Percentiles rank a stretch among this genome's conserved stretches.
Conservation (phyloP, 2,888 invertebrate genomes). For the Pandemis corylana region DNA sequence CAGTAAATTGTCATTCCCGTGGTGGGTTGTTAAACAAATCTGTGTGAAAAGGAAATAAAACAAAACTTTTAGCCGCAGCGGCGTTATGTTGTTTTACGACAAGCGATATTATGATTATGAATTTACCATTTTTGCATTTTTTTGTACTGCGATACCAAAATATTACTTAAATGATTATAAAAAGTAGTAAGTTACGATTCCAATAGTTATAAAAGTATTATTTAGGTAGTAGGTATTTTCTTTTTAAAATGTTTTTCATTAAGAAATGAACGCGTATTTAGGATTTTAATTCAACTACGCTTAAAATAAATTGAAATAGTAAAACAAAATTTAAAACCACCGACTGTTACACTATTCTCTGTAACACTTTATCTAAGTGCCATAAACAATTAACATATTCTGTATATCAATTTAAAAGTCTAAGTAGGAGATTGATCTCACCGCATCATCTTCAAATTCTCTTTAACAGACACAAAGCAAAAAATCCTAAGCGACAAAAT, state of each 20-base stretch:
- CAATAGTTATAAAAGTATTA: no score
- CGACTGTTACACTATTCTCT: background rate
- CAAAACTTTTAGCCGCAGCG: background rate
- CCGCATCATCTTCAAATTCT: constrained; percentile 25
- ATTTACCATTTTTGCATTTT: no score
- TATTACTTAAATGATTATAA: no score
- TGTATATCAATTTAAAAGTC: constrained; percentile 17
- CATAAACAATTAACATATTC: background rate
- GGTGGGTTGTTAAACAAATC: constrained; percentile 11
- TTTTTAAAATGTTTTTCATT: no score
- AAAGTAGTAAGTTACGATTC: no score
- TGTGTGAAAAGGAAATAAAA: background rate
- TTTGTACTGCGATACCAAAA: no score
- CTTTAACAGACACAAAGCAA: background rate
- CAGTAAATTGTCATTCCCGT: background rate
- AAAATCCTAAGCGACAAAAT: background rate
- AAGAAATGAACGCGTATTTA: no score
- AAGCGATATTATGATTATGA: no score
- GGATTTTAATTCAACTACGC: no score
- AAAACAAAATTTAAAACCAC: background rate
- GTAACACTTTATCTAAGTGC: background rate
- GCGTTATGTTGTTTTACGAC: background rate
- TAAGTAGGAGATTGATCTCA: constrained; percentile 29
- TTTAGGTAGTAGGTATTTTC: no score
- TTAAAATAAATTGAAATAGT: no score